Evolutionary conservation across 2,797 vertebrate genomes (phyloP).

Genomic region (Tenualosa thibaudeaui): DNA sequence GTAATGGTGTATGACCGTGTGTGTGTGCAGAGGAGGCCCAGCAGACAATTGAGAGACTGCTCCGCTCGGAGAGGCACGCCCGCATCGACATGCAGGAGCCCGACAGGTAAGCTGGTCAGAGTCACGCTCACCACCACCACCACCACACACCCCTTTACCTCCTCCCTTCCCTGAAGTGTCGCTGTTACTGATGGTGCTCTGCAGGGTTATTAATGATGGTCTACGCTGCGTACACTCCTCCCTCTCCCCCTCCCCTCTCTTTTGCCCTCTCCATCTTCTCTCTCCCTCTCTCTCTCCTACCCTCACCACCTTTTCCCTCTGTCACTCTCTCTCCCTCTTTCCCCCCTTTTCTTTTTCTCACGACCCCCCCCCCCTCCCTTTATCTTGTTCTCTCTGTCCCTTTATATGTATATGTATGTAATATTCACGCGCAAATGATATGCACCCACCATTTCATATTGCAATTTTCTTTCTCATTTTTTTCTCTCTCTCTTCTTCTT

Average conservation of each 20-base stretch:
- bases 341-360: neutral
- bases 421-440: too few relatives aligned
- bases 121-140: constrained; percentile 27
- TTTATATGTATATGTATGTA: neutral
- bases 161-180: neutral
- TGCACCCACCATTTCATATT: too few relatives aligned
- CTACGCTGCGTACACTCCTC: neutral
- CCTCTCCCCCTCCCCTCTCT: neutral
- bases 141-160: neutral
- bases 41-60: constrained; percentile 74
- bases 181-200: neutral
- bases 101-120: constrained; percentile 69
- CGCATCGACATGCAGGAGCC: constrained; percentile 76
- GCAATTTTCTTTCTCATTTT: neutral
- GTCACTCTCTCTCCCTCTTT: neutral
- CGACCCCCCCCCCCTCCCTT: neutral
- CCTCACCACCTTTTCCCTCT: neutral
- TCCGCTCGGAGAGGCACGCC: constrained; percentile 63
- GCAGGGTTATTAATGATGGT: constrained; percentile 7
- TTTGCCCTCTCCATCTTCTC: constrained; percentile 1
- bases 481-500: neutral
- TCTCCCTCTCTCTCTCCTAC: neutral
- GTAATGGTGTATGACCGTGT: neutral
- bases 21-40: constrained; percentile 77
- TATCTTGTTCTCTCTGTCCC: neutral